phyloP scores from a whole-genome alignment of 2,797 vertebrate species.

The Dallia pectoralis region DNA sequence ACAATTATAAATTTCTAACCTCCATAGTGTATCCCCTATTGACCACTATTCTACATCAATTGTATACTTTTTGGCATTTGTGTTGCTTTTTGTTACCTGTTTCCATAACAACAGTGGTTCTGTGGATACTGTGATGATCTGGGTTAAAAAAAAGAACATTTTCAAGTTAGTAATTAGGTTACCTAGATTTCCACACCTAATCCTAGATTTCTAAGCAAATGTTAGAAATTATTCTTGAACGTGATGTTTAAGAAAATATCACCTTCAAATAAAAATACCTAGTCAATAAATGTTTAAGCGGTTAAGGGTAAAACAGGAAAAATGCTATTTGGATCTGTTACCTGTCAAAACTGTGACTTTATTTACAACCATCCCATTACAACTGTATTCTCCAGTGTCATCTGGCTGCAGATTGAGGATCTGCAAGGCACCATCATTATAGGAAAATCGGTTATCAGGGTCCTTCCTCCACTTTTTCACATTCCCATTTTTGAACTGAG shows the following conservation, averaged over 20 bases:
- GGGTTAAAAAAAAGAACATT: neutral
- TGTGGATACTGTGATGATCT: conserved; percentile 11
- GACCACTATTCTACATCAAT: too few relatives aligned
- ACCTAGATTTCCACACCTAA: too few relatives aligned
- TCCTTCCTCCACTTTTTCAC: conserved; percentile 36
- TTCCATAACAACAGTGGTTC: neutral
- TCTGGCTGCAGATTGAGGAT: conserved; percentile 52
- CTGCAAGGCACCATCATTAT: conserved; percentile 43
- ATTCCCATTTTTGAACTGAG: conserved; percentile 56
- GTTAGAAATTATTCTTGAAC: neutral
- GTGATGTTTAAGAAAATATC: neutral
- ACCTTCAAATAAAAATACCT: neutral
- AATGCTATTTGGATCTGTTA: conserved; percentile 9
- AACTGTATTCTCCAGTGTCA: conserved; percentile 59
- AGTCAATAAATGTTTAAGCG: neutral
- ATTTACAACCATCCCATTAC: conserved; percentile 42
- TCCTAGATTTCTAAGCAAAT: neutral
- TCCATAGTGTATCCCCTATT: too few relatives aligned
- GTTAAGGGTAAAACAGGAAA: neutral
- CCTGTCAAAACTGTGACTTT: conserved; percentile 44
- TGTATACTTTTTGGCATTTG: too few relatives aligned
- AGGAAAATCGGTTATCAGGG: conserved; percentile 39
- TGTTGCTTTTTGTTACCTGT: conserved; percentile 34
- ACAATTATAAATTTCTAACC: too few relatives aligned
- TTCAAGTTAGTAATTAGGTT: neutral